Evolutionary conservation across 2,797 vertebrate genomes (phyloP).

Genomic region (Tokudaia muenninki): DNA sequence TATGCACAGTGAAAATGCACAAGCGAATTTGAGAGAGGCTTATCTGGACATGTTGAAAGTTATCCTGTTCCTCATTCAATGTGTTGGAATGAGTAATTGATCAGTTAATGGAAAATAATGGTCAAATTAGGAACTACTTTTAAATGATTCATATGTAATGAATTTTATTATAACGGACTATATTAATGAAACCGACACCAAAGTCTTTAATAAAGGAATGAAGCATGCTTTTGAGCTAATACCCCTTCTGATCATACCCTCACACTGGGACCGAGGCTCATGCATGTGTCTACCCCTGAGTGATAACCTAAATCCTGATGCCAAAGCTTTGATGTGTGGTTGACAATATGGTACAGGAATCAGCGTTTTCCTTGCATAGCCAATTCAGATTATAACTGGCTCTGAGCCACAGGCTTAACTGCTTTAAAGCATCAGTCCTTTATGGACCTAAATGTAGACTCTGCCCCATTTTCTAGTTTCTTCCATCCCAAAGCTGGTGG

Average conservation of each 20-base stretch:
- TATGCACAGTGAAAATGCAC: neutral
- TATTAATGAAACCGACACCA: neutral
- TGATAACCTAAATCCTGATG: neutral
- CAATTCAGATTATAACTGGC: neutral
- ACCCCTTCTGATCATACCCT: neutral
- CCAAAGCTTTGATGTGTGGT: neutral
- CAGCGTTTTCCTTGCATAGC: neutral
- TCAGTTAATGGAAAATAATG: neutral
- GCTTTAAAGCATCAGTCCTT: neutral
- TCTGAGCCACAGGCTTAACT: neutral
- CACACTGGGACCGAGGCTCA: too few species aligned
- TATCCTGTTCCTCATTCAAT: neutral
- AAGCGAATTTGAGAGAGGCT: neutral
- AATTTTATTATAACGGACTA: neutral
- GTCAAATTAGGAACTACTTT: conserved; percentile 18
- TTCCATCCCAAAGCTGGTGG: neutral
- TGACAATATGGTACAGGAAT: neutral
- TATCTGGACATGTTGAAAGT: neutral
- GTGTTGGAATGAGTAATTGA: neutral
- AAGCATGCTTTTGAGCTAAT: neutral
- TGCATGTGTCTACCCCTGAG: neutral
- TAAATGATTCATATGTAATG: neutral
- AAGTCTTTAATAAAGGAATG: neutral
- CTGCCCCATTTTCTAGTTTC: neutral
- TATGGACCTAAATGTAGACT: neutral